Base-by-base conservation (phyloP, 2,888 invertebrate species). In the Pterostichus niger region DNA sequence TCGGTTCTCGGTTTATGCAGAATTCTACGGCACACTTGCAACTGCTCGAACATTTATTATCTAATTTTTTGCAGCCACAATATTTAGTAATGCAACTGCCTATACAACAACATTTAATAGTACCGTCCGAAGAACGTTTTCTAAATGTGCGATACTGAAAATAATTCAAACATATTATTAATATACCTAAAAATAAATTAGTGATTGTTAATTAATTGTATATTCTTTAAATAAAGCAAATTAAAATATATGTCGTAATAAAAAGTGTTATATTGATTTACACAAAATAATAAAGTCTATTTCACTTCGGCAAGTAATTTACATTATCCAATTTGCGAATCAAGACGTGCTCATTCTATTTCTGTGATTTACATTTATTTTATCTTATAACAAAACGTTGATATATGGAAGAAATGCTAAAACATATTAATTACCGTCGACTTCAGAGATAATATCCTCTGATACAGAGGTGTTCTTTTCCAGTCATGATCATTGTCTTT, bases 401-500 rank as follows among this genome's bases (percentile, higher is more conserved):
- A n/a, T n/a, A n/a, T n/a, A n/a, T n/a, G n/a, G n/a, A n/a, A n/a
- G n/a, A n/a, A n/a, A n/a, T n/a, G n/a, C n/a, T n/a, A 24, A 24
- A 24, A 24, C 24, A 24, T 2, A 24, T 24, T 24, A 3, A 24
- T 24, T 24, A 81, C 81, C 54, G 13, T 54, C 6, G 71, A 33
- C n/a, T 44, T 17, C 24, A 73, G 6, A 17, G 71, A 31, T 7
- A 52, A 52, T 33, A 81, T 71, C 31, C 61, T 33, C 35, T 44
- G 54, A 46, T 75, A 82, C 0, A 94, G 88, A 0, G 95, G 95
- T 0, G 95, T 95, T 52, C 92, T 92, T 46, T 89, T 89, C 95
- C 95, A 95, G 86, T 95, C 95, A 0, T 95, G 95, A 88, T 95
- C 95, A 4, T 89, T 89, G 40, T 88, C 86, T 0, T 86, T 75